Conservation (phyloP, 2,113 vertebrate genomes). For the Dromaius novaehollandiae region DNA sequence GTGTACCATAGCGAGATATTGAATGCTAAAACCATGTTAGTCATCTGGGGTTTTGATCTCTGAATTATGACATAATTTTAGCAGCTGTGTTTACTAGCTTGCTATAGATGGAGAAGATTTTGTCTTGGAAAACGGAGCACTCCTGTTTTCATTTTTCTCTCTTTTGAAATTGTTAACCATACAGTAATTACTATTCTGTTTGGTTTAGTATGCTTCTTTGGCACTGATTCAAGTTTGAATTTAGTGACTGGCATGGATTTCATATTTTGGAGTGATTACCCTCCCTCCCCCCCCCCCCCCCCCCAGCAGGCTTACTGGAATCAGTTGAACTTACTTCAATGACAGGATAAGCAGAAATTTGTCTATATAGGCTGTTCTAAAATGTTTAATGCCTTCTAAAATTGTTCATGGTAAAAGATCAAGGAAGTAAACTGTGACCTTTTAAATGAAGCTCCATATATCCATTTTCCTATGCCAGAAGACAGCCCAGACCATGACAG, state of each 20-base stretch:
- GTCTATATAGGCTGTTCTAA: slow-evolving; percentile 27
- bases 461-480: slow-evolving; percentile 24
- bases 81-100: neutral
- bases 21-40: neutral
- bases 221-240: neutral
- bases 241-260: neutral
- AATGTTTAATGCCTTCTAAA: slow-evolving; percentile 45
- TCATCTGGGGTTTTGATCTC: neutral
- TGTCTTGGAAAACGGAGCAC: neutral
- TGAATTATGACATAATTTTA: neutral
- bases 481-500: neutral
- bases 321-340: slow-evolving; percentile 6
- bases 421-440: slow-evolving; percentile 62
- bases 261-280: neutral
- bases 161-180: neutral
- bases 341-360: slow-evolving; percentile 46
- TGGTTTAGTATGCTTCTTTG: neutral
- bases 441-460: slow-evolving; percentile 17
- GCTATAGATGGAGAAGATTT: neutral
- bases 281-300: no score
- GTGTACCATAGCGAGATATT: neutral
- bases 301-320: slow-evolving; percentile 21
- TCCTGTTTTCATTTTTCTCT: neutral
- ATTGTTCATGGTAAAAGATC: slow-evolving; percentile 27
- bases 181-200: neutral